A percentile compares a stretch with the other conserved stretches of the same genome.
Conservation (phyloP, 1,140 invertebrate genomes). For the Zaprionus gabonicus region DNA sequence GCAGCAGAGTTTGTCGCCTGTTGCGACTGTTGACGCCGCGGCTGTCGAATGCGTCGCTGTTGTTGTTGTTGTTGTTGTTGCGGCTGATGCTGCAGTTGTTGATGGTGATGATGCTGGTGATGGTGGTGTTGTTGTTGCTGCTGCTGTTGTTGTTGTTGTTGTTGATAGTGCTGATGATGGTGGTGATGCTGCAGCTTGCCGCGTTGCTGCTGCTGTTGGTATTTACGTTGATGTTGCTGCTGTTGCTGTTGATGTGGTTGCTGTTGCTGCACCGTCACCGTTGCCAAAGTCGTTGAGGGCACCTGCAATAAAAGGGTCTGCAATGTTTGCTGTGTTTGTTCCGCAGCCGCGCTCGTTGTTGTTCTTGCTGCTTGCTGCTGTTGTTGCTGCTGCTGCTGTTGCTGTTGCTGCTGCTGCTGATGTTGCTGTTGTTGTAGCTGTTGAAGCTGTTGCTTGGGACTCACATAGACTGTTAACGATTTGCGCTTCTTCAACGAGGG, state of each 20-base stretch:
- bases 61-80: constrained; percentile 28
- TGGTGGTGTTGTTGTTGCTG: constrained; percentile 44
- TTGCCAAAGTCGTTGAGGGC: constrained; percentile 51
- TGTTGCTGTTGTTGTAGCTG: constrained; percentile 56
- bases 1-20: constrained; percentile 32
- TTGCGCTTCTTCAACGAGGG: constrained; percentile 82
- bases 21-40: constrained; percentile 41
- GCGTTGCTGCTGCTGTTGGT: constrained; percentile 44
- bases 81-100: constrained; percentile 38
- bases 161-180: constrained; percentile 47
- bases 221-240: constrained; percentile 29
- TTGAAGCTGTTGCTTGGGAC: constrained; percentile 77
- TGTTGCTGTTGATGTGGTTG: constrained; percentile 33
- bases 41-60: constrained; percentile 56
- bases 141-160: constrained; percentile 41
- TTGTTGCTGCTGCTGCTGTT: constrained; percentile 44
- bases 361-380: constrained; percentile 31
- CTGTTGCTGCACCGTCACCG: constrained; percentile 35
- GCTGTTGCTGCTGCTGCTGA: constrained; percentile 35
- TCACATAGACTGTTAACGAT: constrained; percentile 84
- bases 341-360: constrained; percentile 22
- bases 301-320: constrained; percentile 70
- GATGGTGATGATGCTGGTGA: constrained; percentile 39
- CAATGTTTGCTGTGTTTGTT: constrained; percentile 50
- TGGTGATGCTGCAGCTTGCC: constrained; percentile 38